phyloP scores from a whole-genome alignment of 2,113 vertebrate species.

The Prunella himalayana region DNA sequence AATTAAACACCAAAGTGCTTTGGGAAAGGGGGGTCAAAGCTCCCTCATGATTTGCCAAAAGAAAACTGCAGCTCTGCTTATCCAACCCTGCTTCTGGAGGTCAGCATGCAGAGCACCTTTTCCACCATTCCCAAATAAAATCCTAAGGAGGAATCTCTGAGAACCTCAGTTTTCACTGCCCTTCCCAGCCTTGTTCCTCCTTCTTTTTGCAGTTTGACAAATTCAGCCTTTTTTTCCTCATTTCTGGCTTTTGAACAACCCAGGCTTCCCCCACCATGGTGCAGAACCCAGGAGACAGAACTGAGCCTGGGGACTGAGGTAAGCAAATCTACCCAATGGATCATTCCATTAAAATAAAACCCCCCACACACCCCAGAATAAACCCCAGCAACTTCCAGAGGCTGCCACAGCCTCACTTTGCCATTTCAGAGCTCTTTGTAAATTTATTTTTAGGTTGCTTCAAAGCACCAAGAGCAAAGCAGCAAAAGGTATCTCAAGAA shows the following conservation, averaged over 20 bases:
- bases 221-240: neutral
- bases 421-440: neutral
- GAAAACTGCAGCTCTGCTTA: neutral
- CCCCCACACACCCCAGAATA: neutral
- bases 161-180: neutral
- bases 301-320: neutral
- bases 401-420: neutral
- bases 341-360: neutral
- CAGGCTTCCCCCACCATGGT: neutral
- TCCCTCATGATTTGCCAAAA: neutral
- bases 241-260: neutral
- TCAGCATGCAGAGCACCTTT: neutral
- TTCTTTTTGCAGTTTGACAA: neutral
- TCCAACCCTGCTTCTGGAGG: neutral
- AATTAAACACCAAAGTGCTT: neutral
- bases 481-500: neutral
- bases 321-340: neutral
- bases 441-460: neutral
- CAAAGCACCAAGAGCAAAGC: neutral
- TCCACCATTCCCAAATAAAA: neutral
- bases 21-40: neutral
- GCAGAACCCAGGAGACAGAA: neutral
- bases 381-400: neutral
- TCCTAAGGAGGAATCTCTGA: neutral
- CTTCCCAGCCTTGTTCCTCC: neutral